phyloP scores from a whole-genome alignment of 2,888 invertebrate genomes.

The Dioctria rufipes region DNA sequence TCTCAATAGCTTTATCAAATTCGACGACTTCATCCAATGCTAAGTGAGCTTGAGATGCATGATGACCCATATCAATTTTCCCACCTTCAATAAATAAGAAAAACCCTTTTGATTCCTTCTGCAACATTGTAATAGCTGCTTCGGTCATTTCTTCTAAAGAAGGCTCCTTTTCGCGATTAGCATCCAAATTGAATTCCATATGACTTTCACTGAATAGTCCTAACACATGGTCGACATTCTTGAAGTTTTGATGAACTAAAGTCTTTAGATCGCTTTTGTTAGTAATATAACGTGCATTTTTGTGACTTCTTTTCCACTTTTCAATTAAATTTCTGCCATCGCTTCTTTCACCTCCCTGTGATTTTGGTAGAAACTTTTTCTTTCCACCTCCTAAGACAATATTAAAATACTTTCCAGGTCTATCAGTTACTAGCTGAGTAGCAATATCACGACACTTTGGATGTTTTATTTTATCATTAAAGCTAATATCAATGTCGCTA shows the following conservation, averaged over 20 bases:
- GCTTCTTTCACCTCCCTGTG: constrained; percentile 74
- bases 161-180: constrained; percentile 73
- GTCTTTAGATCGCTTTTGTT: constrained; percentile 74
- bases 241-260: constrained; percentile 66
- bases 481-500: constrained; percentile 69
- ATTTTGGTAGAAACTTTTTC: constrained; percentile 76
- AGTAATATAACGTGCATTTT: constrained; percentile 72
- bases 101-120: constrained; percentile 75
- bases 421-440: constrained; percentile 77
- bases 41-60: constrained; percentile 76
- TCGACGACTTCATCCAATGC: constrained; percentile 87
- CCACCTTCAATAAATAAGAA: constrained; percentile 79
- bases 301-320: constrained; percentile 77
- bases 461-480: constrained; percentile 64
- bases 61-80: constrained; percentile 85
- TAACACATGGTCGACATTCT: constrained; percentile 73
- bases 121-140: constrained; percentile 76
- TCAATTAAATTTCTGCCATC: constrained; percentile 79
- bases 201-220: constrained; percentile 74
- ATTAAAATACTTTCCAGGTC: constrained; percentile 79
- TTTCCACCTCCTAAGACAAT: constrained; percentile 86
- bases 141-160: constrained; percentile 79
- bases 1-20: constrained; percentile 79
- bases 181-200: constrained; percentile 75
- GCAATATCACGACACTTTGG: constrained; percentile 81